Evolutionary conservation across 2,797 vertebrate genomes (phyloP).

Genomic region (Urosaurus nigricauda): DNA sequence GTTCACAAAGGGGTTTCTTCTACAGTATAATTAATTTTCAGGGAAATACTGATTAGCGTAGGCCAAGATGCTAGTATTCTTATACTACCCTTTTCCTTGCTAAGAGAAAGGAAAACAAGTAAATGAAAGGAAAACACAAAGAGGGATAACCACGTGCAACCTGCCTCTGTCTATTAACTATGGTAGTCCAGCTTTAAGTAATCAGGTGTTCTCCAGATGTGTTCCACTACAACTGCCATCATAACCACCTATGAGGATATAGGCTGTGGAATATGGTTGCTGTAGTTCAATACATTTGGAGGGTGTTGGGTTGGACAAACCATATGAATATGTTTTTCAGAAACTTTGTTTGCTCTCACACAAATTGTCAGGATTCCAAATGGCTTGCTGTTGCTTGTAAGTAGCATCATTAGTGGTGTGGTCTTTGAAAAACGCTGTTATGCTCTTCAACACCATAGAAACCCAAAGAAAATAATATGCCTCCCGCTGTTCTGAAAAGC

Average conservation of each 20-base stretch:
- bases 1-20: conserved; percentile 33
- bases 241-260: not conserved
- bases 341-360: not conserved
- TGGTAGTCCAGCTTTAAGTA: not conserved
- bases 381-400: conserved; percentile 20
- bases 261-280: not conserved
- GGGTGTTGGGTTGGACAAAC: not conserved
- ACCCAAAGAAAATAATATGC: not conserved
- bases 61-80: not conserved
- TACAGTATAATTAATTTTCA: conserved; percentile 32
- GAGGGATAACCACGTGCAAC: conserved; percentile 36
- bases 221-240: not conserved
- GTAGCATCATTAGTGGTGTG: conserved; percentile 23
- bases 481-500: conserved; percentile 20
- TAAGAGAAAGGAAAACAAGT: conserved; percentile 17
- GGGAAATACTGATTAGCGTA: conserved; percentile 29
- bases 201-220: not conserved
- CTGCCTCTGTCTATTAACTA: no score
- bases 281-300: not conserved
- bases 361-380: conserved; percentile 29
- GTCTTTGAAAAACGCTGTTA: conserved; percentile 2
- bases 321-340: conserved; percentile 50
- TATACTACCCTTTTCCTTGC: not conserved
- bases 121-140: conserved; percentile 25
- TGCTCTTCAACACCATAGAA: not conserved